Evolutionary conservation across 2,888 invertebrate species (phyloP).

Genomic region (Hipparchia semele): DNA sequence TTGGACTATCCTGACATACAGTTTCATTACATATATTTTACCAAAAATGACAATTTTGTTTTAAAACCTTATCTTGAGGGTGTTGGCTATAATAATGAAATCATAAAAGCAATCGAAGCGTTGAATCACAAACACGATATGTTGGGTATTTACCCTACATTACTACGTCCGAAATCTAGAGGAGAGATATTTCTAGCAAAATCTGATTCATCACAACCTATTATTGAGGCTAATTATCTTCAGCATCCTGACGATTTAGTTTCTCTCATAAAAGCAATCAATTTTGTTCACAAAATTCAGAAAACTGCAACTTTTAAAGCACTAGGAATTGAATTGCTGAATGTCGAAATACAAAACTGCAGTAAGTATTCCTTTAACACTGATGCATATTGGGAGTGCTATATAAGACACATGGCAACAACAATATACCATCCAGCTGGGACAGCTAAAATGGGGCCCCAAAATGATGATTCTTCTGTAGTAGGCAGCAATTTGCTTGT

Average conservation of each 20-base stretch:
- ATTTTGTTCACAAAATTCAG: constrained; percentile 60
- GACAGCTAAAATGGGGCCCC: constrained; percentile 86
- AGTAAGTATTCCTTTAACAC: constrained; percentile 51
- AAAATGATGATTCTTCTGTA: constrained; percentile 68
- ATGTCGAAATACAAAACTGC: constrained; percentile 62
- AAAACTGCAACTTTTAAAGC: constrained; percentile 64
- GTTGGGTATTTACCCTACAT: constrained; percentile 61
- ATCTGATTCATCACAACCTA: constrained; percentile 73
- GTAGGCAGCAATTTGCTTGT: constrained; percentile 78
- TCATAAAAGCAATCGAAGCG: constrained; percentile 49
- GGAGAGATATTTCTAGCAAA: constrained; percentile 81
- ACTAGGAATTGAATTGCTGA: constrained; percentile 56
- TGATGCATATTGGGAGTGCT: constrained; percentile 82
- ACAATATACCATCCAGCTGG: constrained; percentile 87
- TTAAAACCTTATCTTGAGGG: constrained; percentile 48
- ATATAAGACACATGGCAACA: constrained; percentile 76
- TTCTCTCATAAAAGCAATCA: constrained; percentile 65
- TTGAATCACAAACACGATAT: constrained; percentile 57
- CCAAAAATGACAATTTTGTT: constrained; percentile 50
- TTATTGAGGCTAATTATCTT: constrained; percentile 82
- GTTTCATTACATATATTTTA: constrained; percentile 62
- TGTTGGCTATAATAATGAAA: constrained; percentile 54
- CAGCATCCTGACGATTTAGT: constrained; percentile 78
- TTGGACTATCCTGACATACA: constrained; percentile 78
- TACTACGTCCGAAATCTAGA: constrained; percentile 77